A percentile compares a stretch with the other conserved stretches of the same genome.
These are phyloP conservation scores for Mactromeris polynyma DNA, from an alignment of 2,888 invertebrate species.

Conservation along the genomic window DNA sequence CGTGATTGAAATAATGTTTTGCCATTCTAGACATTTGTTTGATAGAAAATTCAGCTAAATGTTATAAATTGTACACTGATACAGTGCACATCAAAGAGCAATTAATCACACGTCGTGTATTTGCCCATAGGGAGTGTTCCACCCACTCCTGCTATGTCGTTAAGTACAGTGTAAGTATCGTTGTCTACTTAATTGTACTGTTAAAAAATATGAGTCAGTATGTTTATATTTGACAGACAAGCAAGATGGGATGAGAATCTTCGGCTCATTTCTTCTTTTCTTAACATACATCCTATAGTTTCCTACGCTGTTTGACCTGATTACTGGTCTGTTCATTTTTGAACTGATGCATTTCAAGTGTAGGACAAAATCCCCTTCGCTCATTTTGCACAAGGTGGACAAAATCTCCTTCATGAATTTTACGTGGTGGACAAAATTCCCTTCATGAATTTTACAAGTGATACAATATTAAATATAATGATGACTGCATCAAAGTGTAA, in stretches of 20 bases:
- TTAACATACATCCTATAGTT: too few relatives aligned
- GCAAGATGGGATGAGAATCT: not conserved
- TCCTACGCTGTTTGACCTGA: too few relatives aligned
- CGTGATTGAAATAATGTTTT: not conserved
- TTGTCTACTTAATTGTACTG: not conserved
- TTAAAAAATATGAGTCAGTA: not conserved
- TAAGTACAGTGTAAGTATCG: not conserved
- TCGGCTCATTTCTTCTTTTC: not conserved
- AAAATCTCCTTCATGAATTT: too few relatives aligned
- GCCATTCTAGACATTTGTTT: not conserved
- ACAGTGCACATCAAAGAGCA: slow-evolving; percentile 9
- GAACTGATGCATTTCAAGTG: too few relatives aligned
- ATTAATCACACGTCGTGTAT: slow-evolving; percentile 23
- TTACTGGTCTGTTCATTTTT: too few relatives aligned
- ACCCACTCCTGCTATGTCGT: slow-evolving; percentile 13
- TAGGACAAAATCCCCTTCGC: too few relatives aligned
- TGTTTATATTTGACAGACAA: not conserved
- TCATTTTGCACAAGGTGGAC: too few relatives aligned
- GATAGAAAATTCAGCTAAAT: not conserved
- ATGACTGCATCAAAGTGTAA: too few relatives aligned
- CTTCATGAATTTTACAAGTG: too few relatives aligned
- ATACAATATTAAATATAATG: too few relatives aligned
- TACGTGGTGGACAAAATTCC: too few relatives aligned
- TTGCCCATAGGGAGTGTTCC: slow-evolving; percentile 34
- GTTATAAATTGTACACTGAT: not conserved